Evolutionary conservation across 2,113 vertebrate genomes (phyloP), one percentile per base, ranked within the genome.

Genomic region (Scatophagus argus): DNA sequence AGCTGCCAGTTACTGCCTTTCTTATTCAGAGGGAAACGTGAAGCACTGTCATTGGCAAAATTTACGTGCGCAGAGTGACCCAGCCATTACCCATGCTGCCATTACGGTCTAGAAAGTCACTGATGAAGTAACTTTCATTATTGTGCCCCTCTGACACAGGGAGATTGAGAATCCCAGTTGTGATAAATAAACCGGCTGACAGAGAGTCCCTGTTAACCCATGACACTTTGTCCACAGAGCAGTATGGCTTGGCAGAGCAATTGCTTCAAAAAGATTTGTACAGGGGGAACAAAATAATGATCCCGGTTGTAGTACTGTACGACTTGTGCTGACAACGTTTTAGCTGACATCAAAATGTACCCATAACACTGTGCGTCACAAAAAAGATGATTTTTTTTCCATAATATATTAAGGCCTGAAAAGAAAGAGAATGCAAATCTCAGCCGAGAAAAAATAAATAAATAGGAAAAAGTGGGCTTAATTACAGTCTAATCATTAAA

Each of bases 181-280:
- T 59, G 34, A 66, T 69, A 56, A 74, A 88, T 59, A 81, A 80
- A 70, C n/a, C 21, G 36, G 25, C 56, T 44, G 32, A 64, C 68
- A 74, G 23, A 72, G n/a, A 39, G 51, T 52, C 27, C 5, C 34
- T 10, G 34, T 61, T 71, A 56, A 65, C 72, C 23, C 39, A 29
- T 10, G 39, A 23, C 12, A 38, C 3, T 27, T 2, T 12, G 5
- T 46, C 31, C 23, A 5, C 27, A 51, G 52, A 38, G 51, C 13
- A 8, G 51, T 21, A 21, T 32, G 29, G 47, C 39, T 63, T 38
- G 62, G 16, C 54, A 66, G 62, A 17, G n/a, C 47, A 73, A 51
- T 19, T 11, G 21, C 7, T n/a, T 21, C 23, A 27, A 54, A 60
- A 62, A 69, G 43, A 51, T 14, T 66, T 38, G 31, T 38, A 19